Evolutionary conservation across 2,888 invertebrate genomes (phyloP), one percentile per base, ranked within the genome.

Genomic region (Anthoptus insignis): DNA sequence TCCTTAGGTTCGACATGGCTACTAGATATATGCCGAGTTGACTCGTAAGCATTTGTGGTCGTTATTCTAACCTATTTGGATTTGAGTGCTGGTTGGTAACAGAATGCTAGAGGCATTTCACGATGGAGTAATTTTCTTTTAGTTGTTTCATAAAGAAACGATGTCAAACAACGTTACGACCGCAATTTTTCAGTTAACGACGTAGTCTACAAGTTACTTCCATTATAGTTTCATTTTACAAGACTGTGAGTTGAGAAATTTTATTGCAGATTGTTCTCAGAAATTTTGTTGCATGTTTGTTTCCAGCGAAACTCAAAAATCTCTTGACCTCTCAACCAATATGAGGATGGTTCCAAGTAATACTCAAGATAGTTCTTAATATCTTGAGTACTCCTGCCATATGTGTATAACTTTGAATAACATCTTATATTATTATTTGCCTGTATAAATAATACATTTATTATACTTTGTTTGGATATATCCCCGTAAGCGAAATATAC

Each of bases 121-220:
- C 64, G 66, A 71, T 70, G 70, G 68, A 72, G 75, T 76, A 78
- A 80, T 82, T 82, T 82, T 74, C 75, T n/a, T 70, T 72, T 73
- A 77, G 79, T 74, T 70, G 61, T 79, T 75, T 73, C 74, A 74
- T 72, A 73, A 70, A 66, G 76, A 78, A 79, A 79, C 75, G 75
- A 75, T 77, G 77, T 78, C 74, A 74, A 71, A 66, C 50, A 53
- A 53, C 60, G 60, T 59, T 63, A 64, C 59, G 60, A 24, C 58
- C 58, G 56, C 61, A 65, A 63, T 63, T 63, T 64, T 52, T 34
- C 21, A 53, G 65, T 65, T 59, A 63, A 63, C 47, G 64, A 58
- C 56, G 27, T 37, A 27, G 39, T 39, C 39, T 34, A 53, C 34
- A n/a, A 42, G 34, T 34, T 21, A n/a, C 34, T 34, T 21, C 53